Conservation (phyloP, 2,113 vertebrate genomes). For the Marmota flaviventris region DNA sequence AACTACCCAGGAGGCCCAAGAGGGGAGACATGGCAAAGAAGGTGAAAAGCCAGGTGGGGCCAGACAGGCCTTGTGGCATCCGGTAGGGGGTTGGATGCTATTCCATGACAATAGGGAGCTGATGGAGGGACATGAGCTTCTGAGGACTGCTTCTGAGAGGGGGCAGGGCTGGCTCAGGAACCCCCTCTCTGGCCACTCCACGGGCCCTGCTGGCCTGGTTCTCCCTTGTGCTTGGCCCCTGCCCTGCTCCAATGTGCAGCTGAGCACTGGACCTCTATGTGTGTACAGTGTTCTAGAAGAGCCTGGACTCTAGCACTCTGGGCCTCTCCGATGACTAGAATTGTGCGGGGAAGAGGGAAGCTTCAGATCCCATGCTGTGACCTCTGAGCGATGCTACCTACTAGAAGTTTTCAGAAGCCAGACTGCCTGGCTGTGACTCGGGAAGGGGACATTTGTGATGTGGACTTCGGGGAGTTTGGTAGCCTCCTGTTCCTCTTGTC, state of each 20-base stretch:
- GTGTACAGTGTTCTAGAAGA: neutral
- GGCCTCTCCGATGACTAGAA: neutral
- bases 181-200: neutral
- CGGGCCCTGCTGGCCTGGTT: neutral
- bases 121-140: neutral
- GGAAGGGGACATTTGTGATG: neutral
- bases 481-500: neutral
- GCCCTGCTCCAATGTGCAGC: neutral
- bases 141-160: neutral
- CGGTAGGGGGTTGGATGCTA: neutral
- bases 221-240: neutral
- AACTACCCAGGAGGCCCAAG: too few relatives aligned
- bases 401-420: neutral
- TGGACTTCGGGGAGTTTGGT: neutral
- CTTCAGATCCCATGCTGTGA: neutral
- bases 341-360: too few relatives aligned
- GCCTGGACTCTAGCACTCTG: neutral
- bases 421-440: neutral
- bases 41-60: neutral
- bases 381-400: neutral
- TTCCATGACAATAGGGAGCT: neutral
- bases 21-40: neutral
- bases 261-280: neutral
- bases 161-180: neutral
- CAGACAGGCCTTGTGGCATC: neutral